Conservation (phyloP, 2,888 invertebrate genomes). For the Patella depressa region DNA sequence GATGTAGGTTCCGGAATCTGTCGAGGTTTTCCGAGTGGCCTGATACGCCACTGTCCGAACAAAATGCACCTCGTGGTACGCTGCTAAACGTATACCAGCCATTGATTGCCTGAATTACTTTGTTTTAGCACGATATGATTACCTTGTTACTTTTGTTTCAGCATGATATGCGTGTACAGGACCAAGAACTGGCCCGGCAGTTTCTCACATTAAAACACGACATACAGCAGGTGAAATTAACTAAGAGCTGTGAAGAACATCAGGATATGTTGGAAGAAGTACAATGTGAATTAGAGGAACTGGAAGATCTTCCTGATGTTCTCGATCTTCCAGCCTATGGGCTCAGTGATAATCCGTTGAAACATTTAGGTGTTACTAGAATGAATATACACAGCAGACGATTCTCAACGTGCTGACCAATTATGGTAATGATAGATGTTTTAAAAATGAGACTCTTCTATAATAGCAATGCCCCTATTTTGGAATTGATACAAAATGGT, state of each 20-base stretch:
- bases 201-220: conserved; percentile 61
- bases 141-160: conserved; percentile 35
- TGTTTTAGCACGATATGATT: too few species aligned
- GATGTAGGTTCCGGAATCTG: too few species aligned
- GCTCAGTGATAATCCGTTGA: conserved; percentile 50
- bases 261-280: conserved; percentile 65
- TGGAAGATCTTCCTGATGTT: conserved; percentile 52
- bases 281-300: conserved; percentile 60
- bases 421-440: neutral
- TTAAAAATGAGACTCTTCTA: too few species aligned
- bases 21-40: too few species aligned
- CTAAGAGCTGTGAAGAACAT: conserved; percentile 60
- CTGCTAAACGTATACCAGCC: too few species aligned
- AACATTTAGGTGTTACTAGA: conserved; percentile 60
- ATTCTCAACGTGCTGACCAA: conserved; percentile 8
- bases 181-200: conserved; percentile 60
- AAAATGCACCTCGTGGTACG: too few species aligned
- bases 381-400: conserved; percentile 20
- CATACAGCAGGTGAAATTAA: conserved; percentile 63
- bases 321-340: conserved; percentile 56
- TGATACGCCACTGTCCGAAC: too few species aligned
- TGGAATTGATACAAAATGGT: too few species aligned
- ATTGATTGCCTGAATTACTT: too few species aligned
- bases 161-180: conserved; percentile 63
- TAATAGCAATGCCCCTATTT: too few species aligned